Evolutionary conservation across 2,113 vertebrate species (phyloP).

Genomic region (Pimephales promelas): DNA sequence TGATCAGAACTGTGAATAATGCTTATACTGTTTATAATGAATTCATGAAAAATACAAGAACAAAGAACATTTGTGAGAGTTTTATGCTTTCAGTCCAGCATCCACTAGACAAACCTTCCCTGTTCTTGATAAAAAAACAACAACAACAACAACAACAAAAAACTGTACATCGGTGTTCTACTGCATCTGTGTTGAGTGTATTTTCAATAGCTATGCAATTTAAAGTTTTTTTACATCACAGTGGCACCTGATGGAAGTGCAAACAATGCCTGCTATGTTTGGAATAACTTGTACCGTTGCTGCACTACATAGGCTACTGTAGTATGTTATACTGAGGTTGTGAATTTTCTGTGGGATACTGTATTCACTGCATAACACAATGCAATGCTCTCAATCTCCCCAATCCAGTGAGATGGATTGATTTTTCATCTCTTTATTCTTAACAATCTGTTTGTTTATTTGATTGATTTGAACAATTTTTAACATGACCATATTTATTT

Average conservation of each 20-base stretch:
- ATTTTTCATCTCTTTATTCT: no score
- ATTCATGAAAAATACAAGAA: constrained; percentile 39
- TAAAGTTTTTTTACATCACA: background rate
- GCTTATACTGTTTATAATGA: constrained; percentile 1
- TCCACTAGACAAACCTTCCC: constrained; percentile 25
- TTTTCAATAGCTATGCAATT: background rate
- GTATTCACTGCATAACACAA: no score
- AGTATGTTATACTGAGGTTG: background rate
- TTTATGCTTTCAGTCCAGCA: constrained; percentile 3
- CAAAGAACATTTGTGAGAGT: background rate
- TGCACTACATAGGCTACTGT: background rate
- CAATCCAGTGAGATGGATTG: no score
- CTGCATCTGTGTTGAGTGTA: background rate
- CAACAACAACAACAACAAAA: no score
- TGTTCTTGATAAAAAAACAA: background rate
- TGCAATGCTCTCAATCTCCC: no score
- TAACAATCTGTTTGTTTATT: no score
- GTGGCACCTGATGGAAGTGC: background rate
- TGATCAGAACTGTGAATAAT: constrained; percentile 19
- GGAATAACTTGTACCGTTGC: background rate
- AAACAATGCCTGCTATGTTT: background rate
- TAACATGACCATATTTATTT: no score
- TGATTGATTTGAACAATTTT: no score
- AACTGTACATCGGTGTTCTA: no score
- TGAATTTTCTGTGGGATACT: no score